phyloP scores from a whole-genome alignment of 1,140 invertebrate species.

The Acromyrmex echinatior region DNA sequence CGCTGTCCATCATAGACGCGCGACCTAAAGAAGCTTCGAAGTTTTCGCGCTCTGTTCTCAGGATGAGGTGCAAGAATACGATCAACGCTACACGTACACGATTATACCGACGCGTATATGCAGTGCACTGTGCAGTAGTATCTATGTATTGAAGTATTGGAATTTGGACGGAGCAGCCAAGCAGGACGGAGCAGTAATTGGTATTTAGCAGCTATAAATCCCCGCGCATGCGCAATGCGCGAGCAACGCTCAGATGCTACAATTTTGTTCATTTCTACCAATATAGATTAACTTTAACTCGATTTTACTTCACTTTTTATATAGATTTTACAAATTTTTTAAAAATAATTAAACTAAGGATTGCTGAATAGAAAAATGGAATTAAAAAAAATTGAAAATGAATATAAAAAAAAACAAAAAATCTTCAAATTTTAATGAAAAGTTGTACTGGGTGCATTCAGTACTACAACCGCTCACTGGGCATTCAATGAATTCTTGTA shows the following conservation, averaged over 20 bases:
- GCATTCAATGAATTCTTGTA: too few relatives aligned
- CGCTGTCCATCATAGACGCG: background rate
- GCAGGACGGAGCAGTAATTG: background rate
- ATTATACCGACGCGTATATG: background rate
- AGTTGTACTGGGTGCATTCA: too few relatives aligned
- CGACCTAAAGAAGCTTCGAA: background rate
- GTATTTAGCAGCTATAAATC: background rate
- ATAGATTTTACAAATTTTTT: background rate
- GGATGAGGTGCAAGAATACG: background rate
- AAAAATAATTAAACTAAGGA: too few relatives aligned
- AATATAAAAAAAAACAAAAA: background rate
- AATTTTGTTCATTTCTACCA: too few relatives aligned
- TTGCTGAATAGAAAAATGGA: background rate
- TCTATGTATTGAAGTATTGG: background rate
- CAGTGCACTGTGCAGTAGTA: background rate
- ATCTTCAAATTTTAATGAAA: background rate
- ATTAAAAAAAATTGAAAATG: background rate
- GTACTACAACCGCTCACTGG: too few relatives aligned
- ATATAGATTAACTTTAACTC: too few relatives aligned
- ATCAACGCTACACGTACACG: background rate
- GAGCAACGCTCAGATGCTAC: background rate
- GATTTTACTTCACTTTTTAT: too few relatives aligned
- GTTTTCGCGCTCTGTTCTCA: slow-evolving; percentile 13
- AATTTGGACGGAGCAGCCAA: too few relatives aligned
- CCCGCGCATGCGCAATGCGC: slow-evolving; percentile 1